A percentile compares a stretch with the other conserved stretches of the same genome.
Conservation (phyloP, 2,888 invertebrate genomes). For the Allophyes oxyacanthae region DNA sequence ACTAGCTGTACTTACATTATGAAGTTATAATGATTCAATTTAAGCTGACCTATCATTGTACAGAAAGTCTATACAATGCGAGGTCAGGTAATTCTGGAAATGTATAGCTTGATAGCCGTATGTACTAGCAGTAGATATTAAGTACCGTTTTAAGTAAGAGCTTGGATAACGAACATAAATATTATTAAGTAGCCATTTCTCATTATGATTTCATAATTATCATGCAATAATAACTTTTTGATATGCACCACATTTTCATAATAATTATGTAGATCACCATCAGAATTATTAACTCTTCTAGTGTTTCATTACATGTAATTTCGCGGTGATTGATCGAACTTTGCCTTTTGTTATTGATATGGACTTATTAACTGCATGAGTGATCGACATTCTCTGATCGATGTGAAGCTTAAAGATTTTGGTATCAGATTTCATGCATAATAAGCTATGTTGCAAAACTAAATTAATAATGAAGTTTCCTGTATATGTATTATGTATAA, state of each 20-base stretch:
- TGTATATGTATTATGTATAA: no score
- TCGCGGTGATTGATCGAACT: conserved; percentile 33
- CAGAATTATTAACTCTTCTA: no score
- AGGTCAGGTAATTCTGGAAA: no score
- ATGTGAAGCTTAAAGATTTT: not conserved
- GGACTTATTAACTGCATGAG: not conserved
- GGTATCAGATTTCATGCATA: not conserved
- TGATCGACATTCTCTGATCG: not conserved
- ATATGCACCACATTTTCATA: conserved; percentile 12
- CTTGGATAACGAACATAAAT: conserved; percentile 24
- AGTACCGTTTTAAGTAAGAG: conserved; percentile 11
- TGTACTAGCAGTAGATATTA: not conserved
- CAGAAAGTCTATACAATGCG: no score
- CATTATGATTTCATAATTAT: conserved; percentile 24
- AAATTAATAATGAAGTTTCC: no score
- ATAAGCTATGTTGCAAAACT: no score
- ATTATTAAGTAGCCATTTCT: conserved; percentile 30
- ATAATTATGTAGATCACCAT: no score
- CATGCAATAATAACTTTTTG: conserved; percentile 21
- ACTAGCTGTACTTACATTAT: no score
- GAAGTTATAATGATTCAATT: no score
- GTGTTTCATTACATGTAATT: conserved; percentile 28
- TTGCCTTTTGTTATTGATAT: conserved; percentile 29
- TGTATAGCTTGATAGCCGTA: no score
- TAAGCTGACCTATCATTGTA: no score